These are phyloP conservation scores for Neosilurus mollespiculum DNA, from an alignment of 2,797 vertebrate genomes.

Conservation along the genomic window DNA sequence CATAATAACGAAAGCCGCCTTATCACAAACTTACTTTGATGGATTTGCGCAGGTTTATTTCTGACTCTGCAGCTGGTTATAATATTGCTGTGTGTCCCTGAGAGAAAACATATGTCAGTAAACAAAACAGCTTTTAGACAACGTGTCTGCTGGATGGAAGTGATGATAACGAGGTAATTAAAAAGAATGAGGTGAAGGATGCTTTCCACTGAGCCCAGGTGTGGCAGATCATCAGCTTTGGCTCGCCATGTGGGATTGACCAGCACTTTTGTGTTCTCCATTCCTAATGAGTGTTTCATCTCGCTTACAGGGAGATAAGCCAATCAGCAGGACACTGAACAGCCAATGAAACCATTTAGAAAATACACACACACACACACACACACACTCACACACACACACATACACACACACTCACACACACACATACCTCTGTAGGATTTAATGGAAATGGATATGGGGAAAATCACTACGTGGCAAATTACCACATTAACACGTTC, in stretches of 20 bases:
- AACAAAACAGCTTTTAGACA: background rate
- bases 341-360: background rate
- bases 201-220: background rate
- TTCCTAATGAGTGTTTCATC: conserved; percentile 4
- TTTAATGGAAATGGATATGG: conserved; percentile 16
- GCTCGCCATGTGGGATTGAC: background rate
- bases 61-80: conserved; percentile 6
- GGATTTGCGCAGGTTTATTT: conserved; percentile 33
- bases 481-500: conserved; percentile 12
- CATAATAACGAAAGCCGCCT: conserved; percentile 20
- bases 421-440: background rate
- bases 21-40: conserved; percentile 24
- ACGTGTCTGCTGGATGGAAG: background rate
- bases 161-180: conserved; percentile 20
- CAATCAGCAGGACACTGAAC: conserved; percentile 8
- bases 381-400: too few relatives aligned
- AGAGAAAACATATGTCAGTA: conserved; percentile 30
- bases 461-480: conserved; percentile 9
- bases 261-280: background rate
- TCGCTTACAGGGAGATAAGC: background rate
- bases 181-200: conserved; percentile 12
- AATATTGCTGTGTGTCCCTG: conserved; percentile 6
- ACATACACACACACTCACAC: too few relatives aligned
- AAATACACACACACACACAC: background rate
- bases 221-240: background rate